Conservation (phyloP, 2,113 vertebrate genomes). For the Heptranchias perlo region DNA sequence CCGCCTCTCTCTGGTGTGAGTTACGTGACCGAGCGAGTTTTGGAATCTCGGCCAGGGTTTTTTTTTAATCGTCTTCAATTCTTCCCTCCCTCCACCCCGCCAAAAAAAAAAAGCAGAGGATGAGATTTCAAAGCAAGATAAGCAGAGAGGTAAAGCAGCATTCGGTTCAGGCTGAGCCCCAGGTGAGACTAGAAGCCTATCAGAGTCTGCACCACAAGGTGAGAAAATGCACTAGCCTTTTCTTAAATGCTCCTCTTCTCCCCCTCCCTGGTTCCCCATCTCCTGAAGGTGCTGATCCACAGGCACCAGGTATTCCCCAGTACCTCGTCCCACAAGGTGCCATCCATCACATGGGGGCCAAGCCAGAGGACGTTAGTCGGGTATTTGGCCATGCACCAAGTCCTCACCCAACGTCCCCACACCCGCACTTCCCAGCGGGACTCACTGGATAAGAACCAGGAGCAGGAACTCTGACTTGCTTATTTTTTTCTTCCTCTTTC, state of each 20-base stretch:
- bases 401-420: neutral
- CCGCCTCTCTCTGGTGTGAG: neutral
- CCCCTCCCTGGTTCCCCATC: neutral
- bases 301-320: too few relatives aligned
- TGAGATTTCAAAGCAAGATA: neutral
- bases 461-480: too few relatives aligned
- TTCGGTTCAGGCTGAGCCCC: neutral
- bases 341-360: too few relatives aligned
- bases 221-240: neutral
- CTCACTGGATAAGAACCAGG: too few relatives aligned
- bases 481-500: too few relatives aligned
- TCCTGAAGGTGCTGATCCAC: neutral
- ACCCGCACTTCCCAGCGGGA: too few relatives aligned
- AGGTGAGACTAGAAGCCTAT: neutral
- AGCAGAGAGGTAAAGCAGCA: neutral
- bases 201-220: neutral
- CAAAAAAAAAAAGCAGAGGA: neutral
- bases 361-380: too few relatives aligned
- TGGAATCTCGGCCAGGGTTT: neutral
- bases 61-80: neutral
- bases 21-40: too few relatives aligned
- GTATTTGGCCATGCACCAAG: neutral
- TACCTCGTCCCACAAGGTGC: too few relatives aligned
- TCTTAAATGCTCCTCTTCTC: neutral
- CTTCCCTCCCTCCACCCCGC: too few relatives aligned